Evolutionary conservation across 2,888 invertebrate species (phyloP), one percentile per base, ranked within the genome.

Genomic region (Hydrotaea diabolus): DNA sequence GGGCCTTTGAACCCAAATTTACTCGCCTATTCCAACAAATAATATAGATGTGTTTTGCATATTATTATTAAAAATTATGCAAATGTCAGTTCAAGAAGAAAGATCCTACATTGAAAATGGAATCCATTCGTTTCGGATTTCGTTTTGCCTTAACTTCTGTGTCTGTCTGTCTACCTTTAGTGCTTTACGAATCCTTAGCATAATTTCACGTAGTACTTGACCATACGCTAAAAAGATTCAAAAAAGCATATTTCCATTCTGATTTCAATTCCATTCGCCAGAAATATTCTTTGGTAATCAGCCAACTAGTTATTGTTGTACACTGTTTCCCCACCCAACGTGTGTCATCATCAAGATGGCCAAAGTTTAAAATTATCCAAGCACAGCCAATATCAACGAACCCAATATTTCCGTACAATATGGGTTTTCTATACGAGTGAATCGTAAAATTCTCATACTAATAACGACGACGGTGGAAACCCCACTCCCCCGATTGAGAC

Each of bases 381-480:
- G 82, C 79, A 82, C 79, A 82, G 82, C 82, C 82, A 74, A 82
- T 79, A 78, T 82, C 77, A 82, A 77, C 79, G 85, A 80, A 85
- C 82, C 82, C 73, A 69, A 84, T 81, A 81, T 75, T 64, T 55
- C 43, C 39, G 15, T 66, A 64, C 19, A 66, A 21, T 23, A 39
- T 69, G 69, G 62, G 19, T 71, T 78, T 79, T 75, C 78, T 78
- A 72, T 66, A 78, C 69, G 46, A 69, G 43, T 43, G 69, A 39
- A 84, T 78, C 78, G 77, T 71, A 66, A 81, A 78, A 72, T 66
- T 75, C 64, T 64, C 75, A 81, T 69, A 46, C 46, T 13, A 46
- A 46, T 69, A 46, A 13, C 23, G 21, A 66, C 13, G 43, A 69
- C 46, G 21, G 2, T n/a, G 49, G 49, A 49, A 49, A n/a, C 31